Base-by-base conservation (phyloP, 2,797 vertebrate genomes). In the Limnodromus scolopaceus region DNA sequence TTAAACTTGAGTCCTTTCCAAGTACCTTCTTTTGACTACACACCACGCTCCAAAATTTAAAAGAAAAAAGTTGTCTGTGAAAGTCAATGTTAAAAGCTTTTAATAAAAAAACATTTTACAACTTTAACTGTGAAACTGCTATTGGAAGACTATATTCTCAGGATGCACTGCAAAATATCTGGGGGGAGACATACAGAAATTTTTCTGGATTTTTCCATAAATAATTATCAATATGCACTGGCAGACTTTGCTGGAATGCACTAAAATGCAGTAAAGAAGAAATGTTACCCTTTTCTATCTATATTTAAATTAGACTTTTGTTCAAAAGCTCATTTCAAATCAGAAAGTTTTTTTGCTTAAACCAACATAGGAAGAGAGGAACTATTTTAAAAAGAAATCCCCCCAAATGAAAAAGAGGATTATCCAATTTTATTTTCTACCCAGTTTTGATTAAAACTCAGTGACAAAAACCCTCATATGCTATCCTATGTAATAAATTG, bases 291-390 rank as follows among this genome's bases (percentile, higher is more conserved):
- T 92, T 97, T 96, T 95, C 95, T 79, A 96, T 96, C 83, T 95
- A 85, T 81, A 95, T 97, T 96, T 97, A 96, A 97, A 97, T 94
- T 69, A 96, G 74, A 83, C 32, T 30, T 94, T 93, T 87, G 85
- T 93, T 93, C 90, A 95, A 95, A 96, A 97, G 61, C 16, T 77
- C 72, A 87, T 91, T 93, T 93, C 86, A 86, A 68, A 87, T 43
- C 34, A 68, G 60, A 30, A 38, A 30, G n/a, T 77, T 93, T 84
- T 74, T 96, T 87, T 91, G 36, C 79, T 92, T 96, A 97, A 97
- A 81, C 48, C 84, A 96, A 77, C 49, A 92, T 30, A 64, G 55
- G 65, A 82, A 93, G 70, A 91, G 53, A 92, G 81, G 34, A 97
- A 91, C 54, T 66, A 34, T 77, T 83, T 78, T 95, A 80, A 91